Conservation (phyloP, 2,888 invertebrate species). For the Andrena praecox region DNA sequence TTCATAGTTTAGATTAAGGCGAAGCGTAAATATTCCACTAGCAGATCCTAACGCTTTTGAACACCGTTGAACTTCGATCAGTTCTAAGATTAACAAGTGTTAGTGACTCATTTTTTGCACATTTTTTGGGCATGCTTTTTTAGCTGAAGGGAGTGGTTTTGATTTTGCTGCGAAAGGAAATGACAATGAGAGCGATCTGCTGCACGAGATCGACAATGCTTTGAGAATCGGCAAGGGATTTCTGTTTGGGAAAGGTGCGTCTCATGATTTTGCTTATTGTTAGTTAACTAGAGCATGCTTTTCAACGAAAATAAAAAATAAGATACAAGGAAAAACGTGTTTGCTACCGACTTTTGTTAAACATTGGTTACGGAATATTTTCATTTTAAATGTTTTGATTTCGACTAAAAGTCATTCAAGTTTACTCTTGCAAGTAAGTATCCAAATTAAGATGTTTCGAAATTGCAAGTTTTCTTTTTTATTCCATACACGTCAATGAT, state of each 20-base stretch:
- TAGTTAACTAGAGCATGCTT: slow-evolving; percentile 16
- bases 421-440: too few species aligned
- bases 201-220: slow-evolving; percentile 89
- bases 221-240: slow-evolving; percentile 88
- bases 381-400: not conserved
- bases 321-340: not conserved
- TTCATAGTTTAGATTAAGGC: not conserved
- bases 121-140: slow-evolving; percentile 75
- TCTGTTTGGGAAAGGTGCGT: slow-evolving; percentile 86
- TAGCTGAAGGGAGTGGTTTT: slow-evolving; percentile 75
- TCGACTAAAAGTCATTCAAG: not conserved
- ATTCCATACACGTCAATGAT: too few species aligned
- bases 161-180: slow-evolving; percentile 70
- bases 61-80: not conserved
- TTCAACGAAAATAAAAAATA: not conserved
- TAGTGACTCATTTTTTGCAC: slow-evolving; percentile 43
- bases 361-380: too few species aligned
- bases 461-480: too few species aligned
- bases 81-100: not conserved
- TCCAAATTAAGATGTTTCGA: too few species aligned
- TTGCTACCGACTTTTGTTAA: not conserved
- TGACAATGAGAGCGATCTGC: slow-evolving; percentile 83
- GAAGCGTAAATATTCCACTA: slow-evolving; percentile 37
- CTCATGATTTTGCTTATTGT: slow-evolving; percentile 33
- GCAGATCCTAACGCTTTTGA: not conserved